phyloP scores from a whole-genome alignment of 2,113 vertebrate species.

The Ictalurus furcatus region DNA sequence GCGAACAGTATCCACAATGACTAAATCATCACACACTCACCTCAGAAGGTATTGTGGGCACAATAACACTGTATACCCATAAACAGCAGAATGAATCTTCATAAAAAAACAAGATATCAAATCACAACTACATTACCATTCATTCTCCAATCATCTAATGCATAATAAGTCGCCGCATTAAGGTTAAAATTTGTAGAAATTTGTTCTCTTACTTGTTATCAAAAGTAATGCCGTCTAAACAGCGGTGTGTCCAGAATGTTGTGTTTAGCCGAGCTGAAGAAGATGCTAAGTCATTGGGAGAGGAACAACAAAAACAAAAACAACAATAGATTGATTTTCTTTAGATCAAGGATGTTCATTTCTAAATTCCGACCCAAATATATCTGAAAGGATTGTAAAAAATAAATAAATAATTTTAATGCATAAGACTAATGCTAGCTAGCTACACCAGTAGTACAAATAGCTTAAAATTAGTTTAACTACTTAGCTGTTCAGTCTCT shows the following conservation, averaged over 20 bases:
- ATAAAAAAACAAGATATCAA: background rate
- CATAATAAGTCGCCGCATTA: background rate
- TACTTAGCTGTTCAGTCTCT: background rate
- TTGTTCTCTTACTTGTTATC: background rate
- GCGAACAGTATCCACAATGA: background rate
- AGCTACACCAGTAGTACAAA: background rate
- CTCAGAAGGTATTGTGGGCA: background rate
- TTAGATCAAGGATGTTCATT: background rate
- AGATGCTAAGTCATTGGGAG: too few relatives aligned
- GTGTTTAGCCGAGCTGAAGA: background rate
- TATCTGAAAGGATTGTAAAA: background rate
- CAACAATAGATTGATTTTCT: too few relatives aligned
- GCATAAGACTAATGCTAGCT: background rate
- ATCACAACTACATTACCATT: background rate
- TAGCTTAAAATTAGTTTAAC: background rate
- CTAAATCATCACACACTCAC: slow-evolving; percentile 9
- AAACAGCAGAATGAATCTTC: background rate
- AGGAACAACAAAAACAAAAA: too few relatives aligned
- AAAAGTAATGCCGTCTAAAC: background rate
- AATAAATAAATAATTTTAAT: background rate
- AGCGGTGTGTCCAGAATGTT: background rate
- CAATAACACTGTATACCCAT: background rate
- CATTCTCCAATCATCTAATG: background rate
- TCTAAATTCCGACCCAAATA: background rate
- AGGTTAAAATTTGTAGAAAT: background rate